These are phyloP conservation scores for Centropyge bicolor DNA, from an alignment of 2,797 vertebrate genomes.

Conservation along the genomic window DNA sequence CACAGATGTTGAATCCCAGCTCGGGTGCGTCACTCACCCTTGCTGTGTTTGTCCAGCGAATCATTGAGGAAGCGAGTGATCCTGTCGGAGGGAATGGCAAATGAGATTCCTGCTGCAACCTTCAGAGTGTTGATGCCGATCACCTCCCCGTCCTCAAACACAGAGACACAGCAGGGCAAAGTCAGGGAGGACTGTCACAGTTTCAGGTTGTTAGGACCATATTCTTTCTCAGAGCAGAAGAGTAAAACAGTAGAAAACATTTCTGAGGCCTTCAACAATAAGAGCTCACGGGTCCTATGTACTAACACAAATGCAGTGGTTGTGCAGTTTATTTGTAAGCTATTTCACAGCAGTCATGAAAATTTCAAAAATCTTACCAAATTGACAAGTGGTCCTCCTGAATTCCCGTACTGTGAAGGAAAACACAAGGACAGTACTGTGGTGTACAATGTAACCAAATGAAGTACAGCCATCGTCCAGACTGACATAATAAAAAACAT, in stretches of 20 bases:
- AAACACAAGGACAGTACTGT: constrained; percentile 11
- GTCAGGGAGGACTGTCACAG: background rate
- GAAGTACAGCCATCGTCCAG: background rate
- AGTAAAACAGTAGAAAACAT: background rate
- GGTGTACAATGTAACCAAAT: background rate
- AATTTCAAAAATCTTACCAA: constrained; percentile 85
- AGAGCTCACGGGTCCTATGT: background rate
- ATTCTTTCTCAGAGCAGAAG: background rate
- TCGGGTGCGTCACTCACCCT: constrained; percentile 81
- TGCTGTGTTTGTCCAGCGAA: constrained; percentile 88
- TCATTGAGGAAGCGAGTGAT: constrained; percentile 93
- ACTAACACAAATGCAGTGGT: background rate
- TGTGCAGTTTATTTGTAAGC: background rate
- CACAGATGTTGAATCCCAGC: background rate
- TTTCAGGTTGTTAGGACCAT: background rate
- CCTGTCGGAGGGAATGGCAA: constrained; percentile 95
- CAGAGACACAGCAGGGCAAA: background rate
- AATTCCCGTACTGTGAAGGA: constrained; percentile 92
- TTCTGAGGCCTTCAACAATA: background rate
- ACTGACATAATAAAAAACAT: too few relatives aligned
- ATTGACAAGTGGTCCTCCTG: constrained; percentile 95
- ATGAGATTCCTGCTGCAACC: constrained; percentile 95
- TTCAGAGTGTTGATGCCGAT: constrained; percentile 98
- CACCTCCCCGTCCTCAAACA: constrained; percentile 92
- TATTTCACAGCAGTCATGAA: background rate